Evolutionary conservation across 1,140 invertebrate genomes (phyloP).

Genomic region (Coenobita brevimanus): DNA sequence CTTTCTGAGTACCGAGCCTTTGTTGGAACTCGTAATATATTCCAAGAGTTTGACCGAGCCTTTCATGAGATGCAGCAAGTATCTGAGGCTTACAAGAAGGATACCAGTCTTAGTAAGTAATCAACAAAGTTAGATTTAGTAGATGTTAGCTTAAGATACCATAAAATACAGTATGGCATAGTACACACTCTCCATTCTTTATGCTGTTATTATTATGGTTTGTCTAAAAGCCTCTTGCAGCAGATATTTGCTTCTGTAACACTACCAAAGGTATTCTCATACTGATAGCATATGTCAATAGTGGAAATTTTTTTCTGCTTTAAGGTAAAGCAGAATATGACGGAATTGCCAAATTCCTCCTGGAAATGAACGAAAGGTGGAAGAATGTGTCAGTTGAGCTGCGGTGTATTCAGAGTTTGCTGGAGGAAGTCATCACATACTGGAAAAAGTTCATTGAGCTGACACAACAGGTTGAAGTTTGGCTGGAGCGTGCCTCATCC

Average conservation of each 20-base stretch:
- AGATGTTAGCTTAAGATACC: too few relatives aligned
- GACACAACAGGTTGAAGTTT: conserved; percentile 83
- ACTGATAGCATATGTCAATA: not conserved
- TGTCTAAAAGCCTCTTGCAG: too few relatives aligned
- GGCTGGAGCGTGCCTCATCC: conserved; percentile 86
- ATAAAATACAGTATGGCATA: too few relatives aligned
- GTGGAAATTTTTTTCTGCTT: conserved; percentile 64
- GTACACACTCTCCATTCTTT: too few relatives aligned
- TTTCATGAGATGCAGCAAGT: conserved; percentile 93
- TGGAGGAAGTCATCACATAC: conserved; percentile 90
- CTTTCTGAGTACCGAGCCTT: conserved; percentile 93
- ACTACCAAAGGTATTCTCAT: too few relatives aligned
- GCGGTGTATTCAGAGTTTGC: conserved; percentile 88
- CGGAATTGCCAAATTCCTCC: conserved; percentile 88
- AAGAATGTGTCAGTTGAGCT: conserved; percentile 91
- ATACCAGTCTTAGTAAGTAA: conserved; percentile 83
- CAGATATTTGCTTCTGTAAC: too few relatives aligned
- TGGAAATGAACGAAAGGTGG: conserved; percentile 90
- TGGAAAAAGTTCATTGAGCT: conserved; percentile 89
- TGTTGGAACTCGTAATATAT: conserved; percentile 92
- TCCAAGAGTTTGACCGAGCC: conserved; percentile 95
- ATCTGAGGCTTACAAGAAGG: conserved; percentile 91
- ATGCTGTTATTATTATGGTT: too few relatives aligned
- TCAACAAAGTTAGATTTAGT: too few relatives aligned
- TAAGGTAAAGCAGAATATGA: conserved; percentile 82